Evolutionary conservation across 2,113 vertebrate genomes (phyloP).

Genomic region (Heterocephalus glaber): DNA sequence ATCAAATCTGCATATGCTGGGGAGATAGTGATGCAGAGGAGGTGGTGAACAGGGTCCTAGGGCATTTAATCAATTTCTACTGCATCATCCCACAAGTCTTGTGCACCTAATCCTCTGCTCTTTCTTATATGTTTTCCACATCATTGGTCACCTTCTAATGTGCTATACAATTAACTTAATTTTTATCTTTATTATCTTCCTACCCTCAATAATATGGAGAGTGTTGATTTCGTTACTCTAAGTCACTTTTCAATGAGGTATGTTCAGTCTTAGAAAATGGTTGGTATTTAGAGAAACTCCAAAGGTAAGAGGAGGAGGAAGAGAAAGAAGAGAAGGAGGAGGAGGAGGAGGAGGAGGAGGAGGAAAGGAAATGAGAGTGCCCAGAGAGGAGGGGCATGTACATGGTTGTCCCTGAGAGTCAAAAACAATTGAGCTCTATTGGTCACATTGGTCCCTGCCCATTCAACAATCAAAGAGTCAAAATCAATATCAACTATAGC

Average conservation of each 20-base stretch:
- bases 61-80: not conserved
- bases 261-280: not conserved
- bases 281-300: not conserved
- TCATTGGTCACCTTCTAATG: not conserved
- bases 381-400: not conserved
- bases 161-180: not conserved
- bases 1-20: accelerated
- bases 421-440: not conserved
- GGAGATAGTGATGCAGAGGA: not conserved
- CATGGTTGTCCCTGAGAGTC: accelerated
- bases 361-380: not conserved
- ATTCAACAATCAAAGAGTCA: not conserved
- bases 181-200: not conserved
- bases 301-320: not conserved
- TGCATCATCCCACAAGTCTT: accelerated
- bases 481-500: not conserved
- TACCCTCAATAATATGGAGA: accelerated
- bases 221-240: not conserved
- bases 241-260: not conserved
- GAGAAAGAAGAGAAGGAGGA: too few species aligned
- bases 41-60: too few species aligned
- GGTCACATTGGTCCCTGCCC: not conserved
- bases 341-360: not conserved
- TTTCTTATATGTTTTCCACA: not conserved
- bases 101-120: accelerated